Base-by-base conservation (phyloP, 2,888 invertebrate species). In the Lasius platythorax region DNA sequence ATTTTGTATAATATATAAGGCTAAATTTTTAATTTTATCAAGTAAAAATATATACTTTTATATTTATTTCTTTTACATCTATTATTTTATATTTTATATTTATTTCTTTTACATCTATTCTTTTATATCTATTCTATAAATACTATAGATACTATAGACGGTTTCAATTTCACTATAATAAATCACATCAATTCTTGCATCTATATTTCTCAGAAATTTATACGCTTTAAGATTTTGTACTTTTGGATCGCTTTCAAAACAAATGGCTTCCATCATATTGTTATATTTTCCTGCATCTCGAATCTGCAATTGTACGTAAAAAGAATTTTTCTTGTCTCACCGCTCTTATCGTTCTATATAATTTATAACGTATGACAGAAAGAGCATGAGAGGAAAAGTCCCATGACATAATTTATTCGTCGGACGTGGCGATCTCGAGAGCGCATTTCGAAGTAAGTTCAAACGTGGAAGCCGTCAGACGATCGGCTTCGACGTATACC, bases 331-430 rank as follows among this genome's bases (percentile, higher is more conserved):
- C 33, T 33, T 46, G 33, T 72, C 23, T 67, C 46, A 30, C 53
- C 53, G 12, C 61, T 23, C 43, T 81, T 81, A 73, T 81, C 37
- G 72, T 3, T 53, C 6, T 61, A 46, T 63, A 63, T 63, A 79
- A 79, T 79, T 79, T 79, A 79, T 79, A 61, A 63, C 46, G 4
- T 28, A 73, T 73, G 61, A 61, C 37, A 46, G 58, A n/a, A 23
- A 72, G 18, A 30, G 58, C 11, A n/a, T 30, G 18, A 58, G 56
- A 53, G 46, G 61, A 72, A 72, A 72, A 72, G 46, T 73, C 30
- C 33, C 63, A 40, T 12, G 70, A 73, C 12, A 33, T 61, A 74
- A 67, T 81, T 73, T 83, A 64, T 53, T 76, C 18, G 63, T 43
- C 40, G 40, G 43, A 76, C 76, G 37, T 75, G 50, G 61, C 28